Conservation (phyloP, 1,140 invertebrate species). For the Cotesia chilonis region DNA sequence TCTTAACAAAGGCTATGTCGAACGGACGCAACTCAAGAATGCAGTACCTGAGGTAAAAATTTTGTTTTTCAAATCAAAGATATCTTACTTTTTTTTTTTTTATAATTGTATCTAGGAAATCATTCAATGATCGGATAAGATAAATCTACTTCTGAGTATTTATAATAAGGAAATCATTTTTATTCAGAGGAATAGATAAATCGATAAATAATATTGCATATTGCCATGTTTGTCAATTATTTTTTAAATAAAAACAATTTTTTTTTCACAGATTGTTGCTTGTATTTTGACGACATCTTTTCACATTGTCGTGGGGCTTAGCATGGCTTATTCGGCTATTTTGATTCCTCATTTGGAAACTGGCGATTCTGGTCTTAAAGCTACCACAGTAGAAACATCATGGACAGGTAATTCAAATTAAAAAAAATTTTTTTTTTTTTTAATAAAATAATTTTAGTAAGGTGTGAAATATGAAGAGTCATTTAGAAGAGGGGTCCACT, state of each 20-base stretch:
- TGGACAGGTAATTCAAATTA: slow-evolving; percentile 62
- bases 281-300: slow-evolving; percentile 67
- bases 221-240: background rate
- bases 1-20: slow-evolving; percentile 58
- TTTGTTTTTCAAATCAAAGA: slow-evolving; percentile 9
- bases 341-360: slow-evolving; percentile 67
- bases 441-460: background rate
- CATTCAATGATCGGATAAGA: background rate
- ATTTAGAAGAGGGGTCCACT: too few relatives aligned
- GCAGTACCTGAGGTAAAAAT: slow-evolving; percentile 53
- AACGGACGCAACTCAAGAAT: slow-evolving; percentile 48
- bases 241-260: background rate
- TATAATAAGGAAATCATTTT: background rate
- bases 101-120: background rate
- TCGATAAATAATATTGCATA: background rate
- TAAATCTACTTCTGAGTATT: background rate
- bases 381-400: slow-evolving; percentile 61
- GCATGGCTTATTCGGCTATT: slow-evolving; percentile 69
- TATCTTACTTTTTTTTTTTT: background rate
- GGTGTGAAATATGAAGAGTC: too few relatives aligned
- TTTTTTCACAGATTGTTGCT: slow-evolving; percentile 60
- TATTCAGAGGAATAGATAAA: too few relatives aligned
- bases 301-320: slow-evolving; percentile 69
- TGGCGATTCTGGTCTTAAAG: slow-evolving; percentile 52
- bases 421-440: background rate